Conservation (phyloP, 1,140 invertebrate species). For the Ceratina australensis region DNA sequence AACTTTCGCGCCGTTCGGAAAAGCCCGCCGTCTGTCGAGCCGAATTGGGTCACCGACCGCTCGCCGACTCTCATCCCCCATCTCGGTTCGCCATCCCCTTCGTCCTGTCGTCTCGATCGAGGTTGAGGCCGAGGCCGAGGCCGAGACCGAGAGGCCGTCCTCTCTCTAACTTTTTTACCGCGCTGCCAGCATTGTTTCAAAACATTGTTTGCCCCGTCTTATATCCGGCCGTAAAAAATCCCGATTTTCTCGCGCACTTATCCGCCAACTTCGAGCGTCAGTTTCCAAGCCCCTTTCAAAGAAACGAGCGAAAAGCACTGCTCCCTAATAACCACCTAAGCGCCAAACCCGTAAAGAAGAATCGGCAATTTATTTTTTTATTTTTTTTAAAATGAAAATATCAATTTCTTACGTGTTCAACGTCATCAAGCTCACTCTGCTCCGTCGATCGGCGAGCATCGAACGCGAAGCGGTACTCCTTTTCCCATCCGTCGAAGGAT, state of each 20-base stretch:
- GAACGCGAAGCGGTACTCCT: background rate
- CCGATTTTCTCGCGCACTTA: too few species aligned
- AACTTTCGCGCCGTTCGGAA: constrained; percentile 73
- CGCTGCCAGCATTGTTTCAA: constrained; percentile 7
- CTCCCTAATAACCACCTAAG: too few species aligned
- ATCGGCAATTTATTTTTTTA: too few species aligned
- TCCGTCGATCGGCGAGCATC: background rate
- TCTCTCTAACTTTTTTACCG: constrained; percentile 40
- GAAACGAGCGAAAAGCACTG: too few species aligned
- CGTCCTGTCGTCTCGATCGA: constrained; percentile 12
- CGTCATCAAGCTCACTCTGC: background rate
- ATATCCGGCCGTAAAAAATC: too few species aligned
- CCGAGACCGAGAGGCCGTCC: background rate
- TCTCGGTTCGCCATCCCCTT: background rate
- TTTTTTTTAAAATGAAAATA: background rate
- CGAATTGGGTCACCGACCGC: constrained; percentile 72
- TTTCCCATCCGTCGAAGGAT: background rate
- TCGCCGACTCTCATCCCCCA: constrained; percentile 38
- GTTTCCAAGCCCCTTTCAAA: background rate
- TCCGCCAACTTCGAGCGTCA: background rate
- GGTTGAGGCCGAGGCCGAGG: too few species aligned
- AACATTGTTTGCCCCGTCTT: background rate
- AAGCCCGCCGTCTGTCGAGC: constrained; percentile 50
- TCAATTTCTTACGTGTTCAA: background rate
- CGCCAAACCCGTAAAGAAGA: too few species aligned